Base-by-base conservation (phyloP, 2,113 vertebrate genomes). In the Mesocricetus auratus region DNA sequence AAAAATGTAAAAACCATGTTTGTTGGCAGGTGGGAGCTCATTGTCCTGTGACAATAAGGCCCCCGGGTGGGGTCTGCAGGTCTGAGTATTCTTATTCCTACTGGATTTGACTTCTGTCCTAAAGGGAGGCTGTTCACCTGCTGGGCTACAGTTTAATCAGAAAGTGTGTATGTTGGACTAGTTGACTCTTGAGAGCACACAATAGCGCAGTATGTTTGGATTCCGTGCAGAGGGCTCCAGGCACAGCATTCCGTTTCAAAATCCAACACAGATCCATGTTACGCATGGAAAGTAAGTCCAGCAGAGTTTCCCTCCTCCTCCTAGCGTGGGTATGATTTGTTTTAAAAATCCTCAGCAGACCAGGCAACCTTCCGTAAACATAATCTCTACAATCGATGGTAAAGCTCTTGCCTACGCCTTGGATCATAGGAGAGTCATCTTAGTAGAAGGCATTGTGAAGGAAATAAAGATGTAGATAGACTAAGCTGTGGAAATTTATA, bases 1-100 rank as follows among this genome's bases (percentile, higher is more conserved):
- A 50, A 87, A 88, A 92, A 83, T 68, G n/a, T 75, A 90, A 81
- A 96, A 77, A 50, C 36, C 50, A 89, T 50, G 11, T 58, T 26
- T 16, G 58, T 17, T 11, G 50, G 47, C 60, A 93, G 21, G 17
- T 5, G 3, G 39, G 45, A 66, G 10, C 75, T 62, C 36, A 19
- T 58, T 85, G 11, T 68, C 75, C 24, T 60, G 53, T 53, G 53
- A 71, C 77, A 47, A 85, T 58, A 75, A 58, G 22, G 53, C 36
- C 58, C 58, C 58, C 1, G 9, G 47, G 8, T 42, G 24, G 22
- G 53, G 39, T 39, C 42, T 47, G 47, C 45, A 71, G 56, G 29
- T 50, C 73, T 53, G 69, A 33, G 36, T 60, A 36, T 10, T 90
- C 2, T 42, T 60, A 36, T 10, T 90, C 2, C 50, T 77, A 1